Evolutionary conservation across 2,797 vertebrate genomes (phyloP).

Genomic region (Anolis apletophallus): DNA sequence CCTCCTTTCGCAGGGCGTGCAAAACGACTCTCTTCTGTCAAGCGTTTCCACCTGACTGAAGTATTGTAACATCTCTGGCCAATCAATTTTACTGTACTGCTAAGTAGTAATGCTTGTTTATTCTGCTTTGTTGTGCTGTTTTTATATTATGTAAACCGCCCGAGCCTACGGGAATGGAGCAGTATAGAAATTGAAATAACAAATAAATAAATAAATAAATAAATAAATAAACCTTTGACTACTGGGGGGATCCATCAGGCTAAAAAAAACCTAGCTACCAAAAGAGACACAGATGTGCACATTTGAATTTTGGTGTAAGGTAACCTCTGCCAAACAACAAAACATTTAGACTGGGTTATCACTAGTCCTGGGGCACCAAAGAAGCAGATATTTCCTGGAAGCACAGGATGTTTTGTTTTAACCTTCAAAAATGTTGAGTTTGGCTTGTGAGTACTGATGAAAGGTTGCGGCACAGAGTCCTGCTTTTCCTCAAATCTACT

Average conservation of each 20-base stretch:
- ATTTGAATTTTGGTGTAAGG: not conserved
- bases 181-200: too few species aligned
- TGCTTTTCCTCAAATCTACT: conserved; percentile 80
- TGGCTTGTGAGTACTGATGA: conserved; percentile 35
- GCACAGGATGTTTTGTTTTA: conserved; percentile 34
- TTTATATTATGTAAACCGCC: too few species aligned
- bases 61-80: too few species aligned
- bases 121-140: too few species aligned
- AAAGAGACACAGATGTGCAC: not conserved
- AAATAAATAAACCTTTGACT: conserved; percentile 41
- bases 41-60: too few species aligned
- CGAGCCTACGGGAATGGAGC: too few species aligned
- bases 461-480: conserved; percentile 72
- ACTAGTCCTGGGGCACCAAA: conserved; percentile 36
- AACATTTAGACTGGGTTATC: not conserved
- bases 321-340: conserved; percentile 16
- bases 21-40: too few species aligned
- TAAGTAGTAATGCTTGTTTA: too few species aligned
- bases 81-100: too few species aligned
- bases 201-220: too few species aligned
- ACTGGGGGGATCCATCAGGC: not conserved
- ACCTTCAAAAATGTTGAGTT: conserved; percentile 56
- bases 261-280: conserved; percentile 1
- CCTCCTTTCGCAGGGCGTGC: too few species aligned
- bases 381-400: conserved; percentile 47